Base-by-base conservation (phyloP, 2,888 invertebrate species). In the Drosophila hamatofila region DNA sequence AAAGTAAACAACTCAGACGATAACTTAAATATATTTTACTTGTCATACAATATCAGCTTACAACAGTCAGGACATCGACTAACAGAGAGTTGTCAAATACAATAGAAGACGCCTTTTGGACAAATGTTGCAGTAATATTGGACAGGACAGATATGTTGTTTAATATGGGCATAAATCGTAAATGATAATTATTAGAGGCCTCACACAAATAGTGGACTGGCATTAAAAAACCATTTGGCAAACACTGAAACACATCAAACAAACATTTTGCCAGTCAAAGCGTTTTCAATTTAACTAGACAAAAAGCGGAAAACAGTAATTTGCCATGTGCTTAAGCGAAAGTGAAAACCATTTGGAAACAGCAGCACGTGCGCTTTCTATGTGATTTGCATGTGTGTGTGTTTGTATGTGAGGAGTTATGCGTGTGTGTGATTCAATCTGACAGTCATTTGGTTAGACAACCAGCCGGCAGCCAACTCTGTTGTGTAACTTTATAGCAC, bases 401-500 rank as follows among this genome's bases (percentile, higher is more conserved):
- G 44, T 42, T 9, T 37, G 12, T 18, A 12, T 54, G 76, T 60
- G 59, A 35, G 5, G 8, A n/a, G 49, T 11, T 23, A 18, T 59
- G 41, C 44, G 21, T 39, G 14, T 14, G 33, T 60, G 77, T 60
- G 62, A 46, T 72, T 69, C 65, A 63, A 56, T 55, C 60, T 63
- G 81, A 67, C 57, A 63, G 65, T 59, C 76, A 67, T 75, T 79
- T 75, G 63, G 57, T 48, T 59, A 51, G 58, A 60, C 68, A 64
- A 25, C 23, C 44, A 58, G 21, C 35, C 42, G 41, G 48, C 14
- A 51, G 42, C 11, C 18, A n/a, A 23, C 41, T n/a, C 48, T 44
- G 35, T 35, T 72, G 51, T 72, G 89, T 68, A 86, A 83, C 89
- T 83, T 80, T 83, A 84, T 84, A 73, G 78, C 89, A 88, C 83